phyloP scores from a whole-genome alignment of 2,797 vertebrate genomes.

The Phrynocephalus forsythii region DNA sequence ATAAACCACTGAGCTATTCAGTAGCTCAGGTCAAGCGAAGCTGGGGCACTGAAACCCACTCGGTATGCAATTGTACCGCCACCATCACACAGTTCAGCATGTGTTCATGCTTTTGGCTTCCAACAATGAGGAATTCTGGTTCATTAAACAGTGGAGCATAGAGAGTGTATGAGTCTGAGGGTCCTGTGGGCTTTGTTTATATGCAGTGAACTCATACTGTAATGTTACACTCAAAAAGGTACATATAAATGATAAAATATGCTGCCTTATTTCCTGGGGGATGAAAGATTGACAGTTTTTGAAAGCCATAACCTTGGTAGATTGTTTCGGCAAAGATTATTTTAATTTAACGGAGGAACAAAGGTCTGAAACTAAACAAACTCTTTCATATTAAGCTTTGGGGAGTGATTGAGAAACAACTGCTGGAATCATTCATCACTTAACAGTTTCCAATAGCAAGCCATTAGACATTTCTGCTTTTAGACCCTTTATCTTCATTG shows the following conservation, averaged over 20 bases:
- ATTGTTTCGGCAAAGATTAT: not conserved
- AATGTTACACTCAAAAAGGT: not conserved
- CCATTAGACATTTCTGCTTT: constrained; percentile 34
- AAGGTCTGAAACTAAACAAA: not conserved
- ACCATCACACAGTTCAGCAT: too few species aligned
- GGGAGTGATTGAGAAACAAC: constrained; percentile 31
- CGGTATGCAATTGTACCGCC: too few species aligned
- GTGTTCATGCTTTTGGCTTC: too few species aligned
- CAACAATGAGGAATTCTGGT: too few species aligned
- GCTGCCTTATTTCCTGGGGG: constrained; percentile 16
- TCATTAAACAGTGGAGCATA: not conserved
- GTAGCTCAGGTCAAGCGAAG: too few species aligned
- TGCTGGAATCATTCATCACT: constrained; percentile 30
- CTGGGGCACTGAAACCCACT: too few species aligned
- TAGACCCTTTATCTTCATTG: constrained; percentile 59
- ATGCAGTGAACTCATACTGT: not conserved
- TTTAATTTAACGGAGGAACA: not conserved
- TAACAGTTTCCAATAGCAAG: constrained; percentile 31
- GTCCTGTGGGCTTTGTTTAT: not conserved
- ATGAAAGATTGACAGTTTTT: not conserved
- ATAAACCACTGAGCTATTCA: too few species aligned
- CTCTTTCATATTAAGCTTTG: not conserved
- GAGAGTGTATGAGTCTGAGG: not conserved
- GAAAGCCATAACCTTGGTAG: not conserved
- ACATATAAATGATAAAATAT: not conserved